phyloP scores from a whole-genome alignment of 2,888 invertebrate species.

The Euplexia lucipara region DNA sequence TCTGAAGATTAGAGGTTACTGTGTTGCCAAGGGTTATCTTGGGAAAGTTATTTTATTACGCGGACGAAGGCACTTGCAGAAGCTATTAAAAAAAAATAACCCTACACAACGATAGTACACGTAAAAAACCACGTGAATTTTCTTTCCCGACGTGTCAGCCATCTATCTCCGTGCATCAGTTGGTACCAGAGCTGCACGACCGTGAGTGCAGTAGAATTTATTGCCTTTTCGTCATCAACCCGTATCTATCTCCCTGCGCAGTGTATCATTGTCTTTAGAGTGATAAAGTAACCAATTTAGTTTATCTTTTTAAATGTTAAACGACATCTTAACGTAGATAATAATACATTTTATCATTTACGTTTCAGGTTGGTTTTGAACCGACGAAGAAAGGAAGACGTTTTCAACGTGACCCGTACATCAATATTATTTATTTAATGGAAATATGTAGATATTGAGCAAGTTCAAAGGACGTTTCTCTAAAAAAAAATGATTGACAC shows the following conservation, averaged over 20 bases:
- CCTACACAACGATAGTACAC: neutral
- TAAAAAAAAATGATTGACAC: too few species aligned
- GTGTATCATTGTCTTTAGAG: neutral
- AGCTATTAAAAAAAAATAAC: neutral
- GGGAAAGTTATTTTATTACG: too few species aligned
- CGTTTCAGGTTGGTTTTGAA: neutral
- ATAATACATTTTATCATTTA: neutral
- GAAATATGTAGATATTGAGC: too few species aligned
- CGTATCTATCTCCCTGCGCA: neutral
- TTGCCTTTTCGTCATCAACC: neutral
- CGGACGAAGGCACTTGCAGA: too few species aligned
- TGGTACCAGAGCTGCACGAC: constrained; percentile 13
- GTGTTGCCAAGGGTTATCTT: too few species aligned
- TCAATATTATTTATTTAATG: too few species aligned
- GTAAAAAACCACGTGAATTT: neutral
- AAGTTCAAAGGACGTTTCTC: too few species aligned
- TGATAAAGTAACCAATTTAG: too few species aligned
- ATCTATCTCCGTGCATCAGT: constrained; percentile 23
- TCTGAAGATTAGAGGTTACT: too few species aligned
- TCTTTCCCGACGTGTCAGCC: neutral
- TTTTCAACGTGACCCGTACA: too few species aligned
- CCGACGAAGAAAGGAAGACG: neutral
- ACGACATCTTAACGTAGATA: neutral
- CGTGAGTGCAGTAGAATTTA: constrained; percentile 14
- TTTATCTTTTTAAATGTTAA: too few species aligned